Percentiles rank a stretch among this genome's conserved stretches.
Conservation (phyloP, 2,797 vertebrate genomes). For the Microctenopoma stevenorrisi region DNA sequence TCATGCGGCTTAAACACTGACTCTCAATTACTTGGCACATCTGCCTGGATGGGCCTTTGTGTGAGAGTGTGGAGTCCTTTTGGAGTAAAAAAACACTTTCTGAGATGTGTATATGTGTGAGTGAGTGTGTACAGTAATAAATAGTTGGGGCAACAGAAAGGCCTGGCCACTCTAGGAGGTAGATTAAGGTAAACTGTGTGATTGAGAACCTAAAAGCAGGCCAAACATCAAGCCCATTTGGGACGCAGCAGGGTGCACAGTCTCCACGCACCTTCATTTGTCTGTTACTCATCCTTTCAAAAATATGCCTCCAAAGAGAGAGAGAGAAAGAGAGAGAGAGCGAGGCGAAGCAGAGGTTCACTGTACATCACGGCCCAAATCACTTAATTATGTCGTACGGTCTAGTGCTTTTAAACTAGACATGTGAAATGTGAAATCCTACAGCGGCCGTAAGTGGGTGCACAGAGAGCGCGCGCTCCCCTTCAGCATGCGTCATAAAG, state of each 20-base stretch:
- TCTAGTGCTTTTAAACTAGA: conserved; percentile 30
- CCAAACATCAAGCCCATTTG: conserved; percentile 73
- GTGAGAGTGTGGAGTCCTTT: conserved; percentile 28
- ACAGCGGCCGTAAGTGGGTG: not conserved
- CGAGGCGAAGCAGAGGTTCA: conserved; percentile 34
- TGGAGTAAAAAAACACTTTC: conserved; percentile 40
- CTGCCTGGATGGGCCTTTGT: conserved; percentile 35
- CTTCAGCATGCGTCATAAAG: not conserved
- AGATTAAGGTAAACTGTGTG: conserved; percentile 75
- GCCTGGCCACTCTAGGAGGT: conserved; percentile 55
- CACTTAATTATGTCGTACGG: conserved; percentile 51
- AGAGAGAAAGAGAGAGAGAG: not conserved
- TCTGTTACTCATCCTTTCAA: conserved; percentile 57
- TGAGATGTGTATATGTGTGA: not conserved
- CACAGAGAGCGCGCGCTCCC: not conserved
- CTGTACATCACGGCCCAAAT: conserved; percentile 55
- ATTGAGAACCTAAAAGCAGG: conserved; percentile 71
- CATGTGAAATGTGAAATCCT: conserved; percentile 5
- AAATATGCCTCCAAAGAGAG: conserved; percentile 35
- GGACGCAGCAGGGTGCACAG: conserved; percentile 43
- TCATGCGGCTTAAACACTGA: conserved; percentile 30
- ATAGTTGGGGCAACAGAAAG: conserved; percentile 54
- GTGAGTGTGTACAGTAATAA: conserved; percentile 30
- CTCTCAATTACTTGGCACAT: conserved; percentile 47
- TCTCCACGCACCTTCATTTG: conserved; percentile 57